Conservation (phyloP, 2,888 invertebrate genomes). For the Abrostola triplasia region DNA sequence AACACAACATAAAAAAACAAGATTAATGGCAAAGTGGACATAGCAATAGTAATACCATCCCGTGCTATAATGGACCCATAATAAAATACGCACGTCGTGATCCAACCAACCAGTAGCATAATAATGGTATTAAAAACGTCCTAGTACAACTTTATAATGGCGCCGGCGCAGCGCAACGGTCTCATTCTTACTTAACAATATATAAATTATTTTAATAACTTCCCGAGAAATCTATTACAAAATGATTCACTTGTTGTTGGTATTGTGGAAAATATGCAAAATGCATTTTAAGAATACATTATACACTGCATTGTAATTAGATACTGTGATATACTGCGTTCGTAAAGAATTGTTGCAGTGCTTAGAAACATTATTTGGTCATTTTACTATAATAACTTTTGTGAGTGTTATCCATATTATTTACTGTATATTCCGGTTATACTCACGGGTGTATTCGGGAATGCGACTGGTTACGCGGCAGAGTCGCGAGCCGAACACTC, state of each 20-base stretch:
- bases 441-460: too few relatives aligned
- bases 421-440: too few relatives aligned
- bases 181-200: slow-evolving; percentile 42
- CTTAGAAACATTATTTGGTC: too few relatives aligned
- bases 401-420: too few relatives aligned
- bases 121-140: slow-evolving; percentile 48
- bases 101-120: slow-evolving; percentile 47
- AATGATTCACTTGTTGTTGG: slow-evolving; percentile 34
- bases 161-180: slow-evolving; percentile 37
- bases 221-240: slow-evolving; percentile 47
- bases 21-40: slow-evolving; percentile 1
- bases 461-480: too few relatives aligned
- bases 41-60: slow-evolving; percentile 11
- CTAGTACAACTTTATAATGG: slow-evolving; percentile 38
- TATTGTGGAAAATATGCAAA: slow-evolving; percentile 33
- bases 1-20: slow-evolving; percentile 8
- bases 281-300: slow-evolving; percentile 1
- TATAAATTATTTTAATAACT: slow-evolving; percentile 50
- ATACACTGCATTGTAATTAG: neutral
- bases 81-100: slow-evolving; percentile 45
- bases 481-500: too few relatives aligned
- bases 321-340: neutral
- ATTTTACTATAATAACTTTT: too few relatives aligned
- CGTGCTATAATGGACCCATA: slow-evolving; percentile 45
- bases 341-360: too few relatives aligned